phyloP scores from a whole-genome alignment of 2,888 invertebrate genomes.

The Phytoseiulus persimilis region DNA sequence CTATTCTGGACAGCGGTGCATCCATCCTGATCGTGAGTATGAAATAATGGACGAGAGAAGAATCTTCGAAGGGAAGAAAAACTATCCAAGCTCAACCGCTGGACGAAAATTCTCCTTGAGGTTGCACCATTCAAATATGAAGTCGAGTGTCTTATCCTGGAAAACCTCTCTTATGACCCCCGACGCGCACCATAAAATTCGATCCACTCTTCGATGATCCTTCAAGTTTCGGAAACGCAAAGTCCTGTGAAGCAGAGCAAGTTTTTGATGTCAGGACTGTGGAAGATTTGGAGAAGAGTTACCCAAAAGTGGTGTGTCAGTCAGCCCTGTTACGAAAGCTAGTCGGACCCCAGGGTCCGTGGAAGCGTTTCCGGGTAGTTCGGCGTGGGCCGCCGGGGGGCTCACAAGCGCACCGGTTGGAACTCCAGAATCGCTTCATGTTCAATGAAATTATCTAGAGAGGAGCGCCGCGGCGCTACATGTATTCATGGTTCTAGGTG shows the following conservation, averaged over 20 bases:
- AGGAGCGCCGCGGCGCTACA: too few relatives aligned
- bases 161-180: not conserved
- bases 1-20: not conserved
- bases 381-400: too few relatives aligned
- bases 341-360: too few relatives aligned
- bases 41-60: not conserved
- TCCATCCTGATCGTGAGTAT: not conserved
- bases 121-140: not conserved
- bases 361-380: too few relatives aligned
- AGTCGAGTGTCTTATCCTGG: not conserved
- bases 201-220: not conserved
- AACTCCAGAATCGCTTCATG: too few relatives aligned
- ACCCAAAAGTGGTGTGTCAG: not conserved
- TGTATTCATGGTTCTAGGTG: too few relatives aligned
- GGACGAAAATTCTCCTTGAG: not conserved
- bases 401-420: too few relatives aligned
- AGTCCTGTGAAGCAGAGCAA: not conserved
- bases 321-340: too few relatives aligned
- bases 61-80: not conserved
- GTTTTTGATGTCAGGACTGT: not conserved
- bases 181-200: not conserved
- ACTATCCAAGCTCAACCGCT: not conserved
- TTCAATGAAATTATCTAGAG: too few relatives aligned
- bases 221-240: not conserved
- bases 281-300: not conserved